Conservation (phyloP, 2,113 vertebrate species). For the Cavia porcellus region DNA sequence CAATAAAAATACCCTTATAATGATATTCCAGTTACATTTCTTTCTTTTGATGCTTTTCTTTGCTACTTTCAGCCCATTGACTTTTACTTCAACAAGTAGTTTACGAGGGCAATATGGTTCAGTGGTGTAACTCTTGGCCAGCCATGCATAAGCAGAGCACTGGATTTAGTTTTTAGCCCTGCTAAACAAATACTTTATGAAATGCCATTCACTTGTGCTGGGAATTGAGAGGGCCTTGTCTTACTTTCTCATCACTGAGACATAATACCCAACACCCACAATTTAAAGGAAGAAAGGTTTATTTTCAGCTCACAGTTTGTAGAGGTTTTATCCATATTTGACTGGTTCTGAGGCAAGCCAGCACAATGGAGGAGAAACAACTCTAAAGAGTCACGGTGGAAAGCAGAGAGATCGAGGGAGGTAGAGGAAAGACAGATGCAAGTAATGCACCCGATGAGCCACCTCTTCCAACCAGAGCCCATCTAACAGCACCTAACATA, state of each 20-base stretch:
- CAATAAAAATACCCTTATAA: slow-evolving; percentile 65
- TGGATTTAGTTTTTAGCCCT: not conserved
- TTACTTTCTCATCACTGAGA: not conserved
- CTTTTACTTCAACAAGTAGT: slow-evolving; percentile 60
- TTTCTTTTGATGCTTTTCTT: not conserved
- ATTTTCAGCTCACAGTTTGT: not conserved
- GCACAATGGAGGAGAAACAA: not conserved
- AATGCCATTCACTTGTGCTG: no score
- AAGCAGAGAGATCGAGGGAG: not conserved
- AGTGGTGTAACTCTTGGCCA: not conserved
- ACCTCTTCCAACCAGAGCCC: not conserved
- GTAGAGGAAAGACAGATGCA: not conserved
- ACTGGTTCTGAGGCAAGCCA: not conserved
- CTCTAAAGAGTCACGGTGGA: no score
- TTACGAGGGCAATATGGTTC: not conserved
- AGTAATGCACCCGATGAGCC: not conserved
- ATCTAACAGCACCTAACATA: not conserved
- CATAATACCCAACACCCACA: not conserved
- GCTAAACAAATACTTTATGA: not conserved
- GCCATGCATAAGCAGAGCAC: no score
- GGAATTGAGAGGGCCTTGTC: no score
- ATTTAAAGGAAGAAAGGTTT: not conserved
- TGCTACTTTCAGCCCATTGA: not conserved
- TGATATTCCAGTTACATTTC: not conserved
- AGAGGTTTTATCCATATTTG: not conserved